Conservation (phyloP, 92 coral and sea anemone genomes). For the Meandrina meandrites region DNA sequence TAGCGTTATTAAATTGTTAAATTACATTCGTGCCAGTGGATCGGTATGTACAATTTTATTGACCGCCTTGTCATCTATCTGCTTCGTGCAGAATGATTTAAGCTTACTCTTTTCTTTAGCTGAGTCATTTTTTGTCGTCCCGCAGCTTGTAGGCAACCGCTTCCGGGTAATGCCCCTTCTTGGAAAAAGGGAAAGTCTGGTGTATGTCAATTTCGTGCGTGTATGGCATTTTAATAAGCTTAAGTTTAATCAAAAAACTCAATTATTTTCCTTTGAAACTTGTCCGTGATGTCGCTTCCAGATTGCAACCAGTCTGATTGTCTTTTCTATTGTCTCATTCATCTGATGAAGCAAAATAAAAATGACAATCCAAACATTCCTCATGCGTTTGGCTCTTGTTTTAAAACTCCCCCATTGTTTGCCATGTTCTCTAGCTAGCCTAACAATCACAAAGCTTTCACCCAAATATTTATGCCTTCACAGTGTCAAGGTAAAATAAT, state of each 20-base stretch:
- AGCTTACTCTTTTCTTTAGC: background rate
- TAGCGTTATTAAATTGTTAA: too few species aligned
- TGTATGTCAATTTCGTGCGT: background rate
- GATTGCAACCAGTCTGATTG: background rate
- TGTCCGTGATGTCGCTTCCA: background rate
- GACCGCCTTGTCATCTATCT: background rate
- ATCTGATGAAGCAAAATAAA: background rate
- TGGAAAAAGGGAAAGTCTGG: conserved; percentile 1
- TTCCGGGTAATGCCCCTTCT: conserved; percentile 4
- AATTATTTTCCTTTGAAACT: background rate
- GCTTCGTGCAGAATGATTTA: background rate
- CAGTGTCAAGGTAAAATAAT: too few species aligned
- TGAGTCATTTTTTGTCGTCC: conserved; percentile 3
- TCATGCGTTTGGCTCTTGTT: too few species aligned
- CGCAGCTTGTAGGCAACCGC: background rate
- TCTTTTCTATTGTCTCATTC: background rate
- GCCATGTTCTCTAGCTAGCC: too few species aligned
- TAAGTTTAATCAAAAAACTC: too few species aligned
- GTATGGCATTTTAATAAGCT: background rate
- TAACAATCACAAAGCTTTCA: too few species aligned
- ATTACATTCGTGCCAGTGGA: background rate
- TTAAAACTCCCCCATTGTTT: too few species aligned
- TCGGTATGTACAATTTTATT: background rate
- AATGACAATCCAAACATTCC: background rate
- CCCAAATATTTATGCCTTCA: too few species aligned